Evolutionary conservation across 2,797 vertebrate species (phyloP).

Genomic region (Mycteria americana): DNA sequence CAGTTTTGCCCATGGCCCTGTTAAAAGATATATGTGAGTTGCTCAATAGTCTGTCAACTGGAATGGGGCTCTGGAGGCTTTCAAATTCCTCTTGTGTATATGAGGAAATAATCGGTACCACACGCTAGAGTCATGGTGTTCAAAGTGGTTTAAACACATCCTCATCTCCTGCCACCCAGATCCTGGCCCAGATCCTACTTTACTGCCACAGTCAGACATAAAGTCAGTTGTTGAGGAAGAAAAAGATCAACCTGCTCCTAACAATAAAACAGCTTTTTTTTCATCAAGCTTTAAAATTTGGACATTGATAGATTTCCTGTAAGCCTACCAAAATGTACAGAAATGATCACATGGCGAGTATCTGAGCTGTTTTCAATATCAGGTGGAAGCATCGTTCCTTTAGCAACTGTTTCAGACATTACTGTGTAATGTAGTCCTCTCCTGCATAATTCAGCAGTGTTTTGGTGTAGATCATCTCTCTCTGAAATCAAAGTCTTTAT

Average conservation of each 20-base stretch:
- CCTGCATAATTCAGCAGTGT: neutral
- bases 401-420: neutral
- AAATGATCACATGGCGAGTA: neutral
- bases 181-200: neutral
- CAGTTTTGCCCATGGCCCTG: neutral
- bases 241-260: neutral
- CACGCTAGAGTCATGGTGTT: neutral
- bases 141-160: neutral
- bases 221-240: neutral
- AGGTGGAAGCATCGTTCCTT: neutral
- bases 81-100: neutral
- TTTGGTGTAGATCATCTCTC: neutral
- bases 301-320: neutral
- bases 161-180: neutral
- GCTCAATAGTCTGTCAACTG: neutral
- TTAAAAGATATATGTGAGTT: neutral
- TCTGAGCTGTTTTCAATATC: neutral
- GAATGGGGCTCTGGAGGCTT: neutral
- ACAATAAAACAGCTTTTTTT: neutral
- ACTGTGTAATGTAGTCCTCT: neutral
- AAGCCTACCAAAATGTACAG: neutral
- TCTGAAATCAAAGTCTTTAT: neutral
- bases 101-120: conserved; percentile 1
- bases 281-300: neutral
- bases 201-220: neutral